Conservation (phyloP, 2,113 vertebrate species). For the Pseudorasbora parva region DNA sequence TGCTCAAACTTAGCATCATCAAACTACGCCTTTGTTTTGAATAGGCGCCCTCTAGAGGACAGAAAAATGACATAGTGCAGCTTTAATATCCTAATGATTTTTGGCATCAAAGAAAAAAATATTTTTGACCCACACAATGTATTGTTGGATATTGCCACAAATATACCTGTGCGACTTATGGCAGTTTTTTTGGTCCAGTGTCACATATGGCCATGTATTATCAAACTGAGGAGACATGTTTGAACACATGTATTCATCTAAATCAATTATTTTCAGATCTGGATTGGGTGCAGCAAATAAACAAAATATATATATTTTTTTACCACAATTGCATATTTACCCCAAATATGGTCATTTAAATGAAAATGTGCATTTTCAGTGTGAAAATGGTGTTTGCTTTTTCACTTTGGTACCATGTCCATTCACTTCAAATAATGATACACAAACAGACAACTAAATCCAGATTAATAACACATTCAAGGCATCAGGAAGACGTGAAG, state of each 20-base stretch:
- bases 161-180: too few relatives aligned
- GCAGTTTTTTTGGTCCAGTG: too few relatives aligned
- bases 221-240: not conserved
- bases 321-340: constrained; percentile 1
- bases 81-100: too few relatives aligned
- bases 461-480: constrained; percentile 38
- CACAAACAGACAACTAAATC: constrained; percentile 1
- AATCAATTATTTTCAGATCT: not conserved
- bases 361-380: constrained; percentile 8
- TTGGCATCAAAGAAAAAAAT: too few relatives aligned
- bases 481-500: constrained; percentile 43
- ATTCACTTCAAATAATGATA: constrained; percentile 18
- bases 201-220: not conserved
- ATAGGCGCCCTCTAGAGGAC: too few relatives aligned
- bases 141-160: too few relatives aligned
- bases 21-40: too few relatives aligned
- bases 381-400: not conserved
- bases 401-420: constrained; percentile 34
- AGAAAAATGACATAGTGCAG: too few relatives aligned
- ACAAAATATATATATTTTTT: too few relatives aligned
- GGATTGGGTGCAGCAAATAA: not conserved
- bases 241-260: too few relatives aligned
- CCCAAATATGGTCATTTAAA: not conserved
- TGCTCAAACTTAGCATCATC: too few relatives aligned
- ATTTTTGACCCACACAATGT: too few relatives aligned